Conservation (phyloP, 2,113 vertebrate species). For the Bubalus kerabau region DNA sequence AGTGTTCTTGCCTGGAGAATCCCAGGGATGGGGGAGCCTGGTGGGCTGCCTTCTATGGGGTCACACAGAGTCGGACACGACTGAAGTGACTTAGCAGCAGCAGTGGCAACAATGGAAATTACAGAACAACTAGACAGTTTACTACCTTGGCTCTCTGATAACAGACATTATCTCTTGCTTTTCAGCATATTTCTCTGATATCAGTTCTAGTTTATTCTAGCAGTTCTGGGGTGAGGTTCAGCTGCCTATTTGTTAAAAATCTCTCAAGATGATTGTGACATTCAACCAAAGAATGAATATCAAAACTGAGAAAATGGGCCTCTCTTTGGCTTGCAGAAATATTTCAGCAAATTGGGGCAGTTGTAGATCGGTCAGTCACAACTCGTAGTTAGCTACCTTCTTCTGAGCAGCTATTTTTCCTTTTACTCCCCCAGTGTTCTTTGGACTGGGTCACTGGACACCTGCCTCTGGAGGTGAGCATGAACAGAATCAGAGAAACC, state of each 20-base stretch:
- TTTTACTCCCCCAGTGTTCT: background rate
- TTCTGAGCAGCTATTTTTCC: background rate
- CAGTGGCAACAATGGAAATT: background rate
- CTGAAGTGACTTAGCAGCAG: no score
- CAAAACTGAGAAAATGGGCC: background rate
- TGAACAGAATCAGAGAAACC: background rate
- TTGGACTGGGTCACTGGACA: background rate
- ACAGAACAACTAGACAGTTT: background rate
- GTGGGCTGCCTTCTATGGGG: no score
- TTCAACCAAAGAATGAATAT: background rate
- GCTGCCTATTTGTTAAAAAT: background rate
- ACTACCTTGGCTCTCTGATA: no score
- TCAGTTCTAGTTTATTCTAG: background rate
- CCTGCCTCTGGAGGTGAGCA: background rate
- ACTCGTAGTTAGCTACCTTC: background rate
- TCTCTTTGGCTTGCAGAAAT: background rate
- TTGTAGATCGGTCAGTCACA: background rate
- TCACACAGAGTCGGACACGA: fast-evolving
- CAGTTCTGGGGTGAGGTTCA: background rate
- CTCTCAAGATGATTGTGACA: background rate
- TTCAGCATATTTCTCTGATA: background rate
- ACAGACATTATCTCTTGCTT: background rate
- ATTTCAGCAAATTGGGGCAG: background rate
- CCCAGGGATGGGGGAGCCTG: no score
- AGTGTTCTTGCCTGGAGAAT: no score